phyloP scores from a whole-genome alignment of 2,113 vertebrate genomes.

The Triplophysa dalaica region DNA sequence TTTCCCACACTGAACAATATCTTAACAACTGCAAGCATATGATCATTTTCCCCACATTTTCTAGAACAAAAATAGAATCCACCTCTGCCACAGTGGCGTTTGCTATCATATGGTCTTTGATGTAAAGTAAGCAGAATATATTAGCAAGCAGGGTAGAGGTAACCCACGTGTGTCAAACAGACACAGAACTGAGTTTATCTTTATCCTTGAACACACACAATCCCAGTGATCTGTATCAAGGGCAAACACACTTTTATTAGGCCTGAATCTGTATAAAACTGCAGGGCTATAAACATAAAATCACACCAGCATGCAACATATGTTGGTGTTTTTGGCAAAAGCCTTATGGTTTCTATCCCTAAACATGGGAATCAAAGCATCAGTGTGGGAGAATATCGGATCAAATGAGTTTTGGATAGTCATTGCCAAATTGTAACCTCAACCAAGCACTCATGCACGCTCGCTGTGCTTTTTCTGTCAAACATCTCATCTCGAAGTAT shows the following conservation, averaged over 20 bases:
- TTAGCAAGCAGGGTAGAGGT: neutral
- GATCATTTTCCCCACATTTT: neutral
- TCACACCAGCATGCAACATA: too few species aligned
- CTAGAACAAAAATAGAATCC: neutral
- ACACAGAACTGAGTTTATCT: neutral
- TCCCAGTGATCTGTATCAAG: neutral
- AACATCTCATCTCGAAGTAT: neutral
- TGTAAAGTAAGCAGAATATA: too few species aligned
- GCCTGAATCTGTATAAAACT: too few species aligned
- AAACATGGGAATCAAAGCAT: too few species aligned
- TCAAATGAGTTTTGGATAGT: neutral
- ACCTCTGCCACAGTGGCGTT: neutral
- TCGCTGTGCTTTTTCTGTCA: neutral
- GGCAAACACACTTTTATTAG: neutral
- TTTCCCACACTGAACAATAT: neutral
- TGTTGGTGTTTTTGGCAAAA: too few species aligned
- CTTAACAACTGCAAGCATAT: neutral
- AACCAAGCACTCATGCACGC: neutral
- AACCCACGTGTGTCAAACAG: neutral
- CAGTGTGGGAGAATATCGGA: slow-evolving; percentile 6
- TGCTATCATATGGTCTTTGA: neutral
- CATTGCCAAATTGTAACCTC: slow-evolving; percentile 4
- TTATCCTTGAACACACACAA: neutral
- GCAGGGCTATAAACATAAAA: too few species aligned
- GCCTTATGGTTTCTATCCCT: too few species aligned